Percentiles rank a stretch among this genome's conserved stretches.
These are phyloP conservation scores for Buathra laborator DNA, from an alignment of 2,888 invertebrate genomes.

Conservation along the genomic window DNA sequence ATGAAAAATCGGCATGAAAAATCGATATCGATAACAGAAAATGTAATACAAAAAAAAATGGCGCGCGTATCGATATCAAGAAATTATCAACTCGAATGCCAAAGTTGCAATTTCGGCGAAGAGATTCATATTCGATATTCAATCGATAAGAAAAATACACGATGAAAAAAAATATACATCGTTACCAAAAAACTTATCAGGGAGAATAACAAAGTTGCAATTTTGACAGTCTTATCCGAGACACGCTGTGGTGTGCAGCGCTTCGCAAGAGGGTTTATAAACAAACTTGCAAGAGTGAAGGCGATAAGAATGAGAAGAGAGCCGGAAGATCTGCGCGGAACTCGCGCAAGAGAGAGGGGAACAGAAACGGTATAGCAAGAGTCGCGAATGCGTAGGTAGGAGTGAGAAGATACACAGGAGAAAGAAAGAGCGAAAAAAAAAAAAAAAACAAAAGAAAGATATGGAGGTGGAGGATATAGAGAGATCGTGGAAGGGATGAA, in stretches of 20 bases:
- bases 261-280: background rate
- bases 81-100: too few relatives aligned
- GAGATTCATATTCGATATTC: too few relatives aligned
- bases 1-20: background rate
- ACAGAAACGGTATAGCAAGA: background rate
- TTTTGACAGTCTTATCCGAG: background rate
- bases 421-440: conserved; percentile 70
- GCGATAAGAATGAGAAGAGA: background rate
- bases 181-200: background rate
- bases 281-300: background rate
- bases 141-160: background rate
- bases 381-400: conserved; percentile 2
- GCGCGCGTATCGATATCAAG: too few relatives aligned
- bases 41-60: too few relatives aligned
- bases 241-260: background rate
- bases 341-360: background rate
- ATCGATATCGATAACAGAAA: background rate
- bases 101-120: too few relatives aligned
- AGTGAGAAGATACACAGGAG: conserved; percentile 29
- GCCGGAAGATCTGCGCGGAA: background rate
- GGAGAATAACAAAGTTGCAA: background rate
- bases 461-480: conserved; percentile 45
- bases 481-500: conserved; percentile 50
- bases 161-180: background rate
- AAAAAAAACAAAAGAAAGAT: conserved; percentile 72